Percentiles rank a stretch among this genome's conserved stretches.
phyloP scores from a whole-genome alignment of 2,797 vertebrate species.

The Aeoliscus strigatus region DNA sequence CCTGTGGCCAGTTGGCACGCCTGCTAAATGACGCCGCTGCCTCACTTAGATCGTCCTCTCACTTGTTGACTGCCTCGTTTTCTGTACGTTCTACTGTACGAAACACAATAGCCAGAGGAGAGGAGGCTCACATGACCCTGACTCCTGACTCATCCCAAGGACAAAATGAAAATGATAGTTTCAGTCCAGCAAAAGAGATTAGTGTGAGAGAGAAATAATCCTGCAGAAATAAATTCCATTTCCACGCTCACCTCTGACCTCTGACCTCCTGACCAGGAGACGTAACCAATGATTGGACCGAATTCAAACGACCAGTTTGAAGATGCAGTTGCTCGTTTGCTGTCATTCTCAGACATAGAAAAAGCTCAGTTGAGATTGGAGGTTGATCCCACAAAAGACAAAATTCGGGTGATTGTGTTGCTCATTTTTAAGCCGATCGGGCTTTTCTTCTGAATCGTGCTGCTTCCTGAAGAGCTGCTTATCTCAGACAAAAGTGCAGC shows the following conservation, averaged over 20 bases:
- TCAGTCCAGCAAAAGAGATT: constrained; percentile 4
- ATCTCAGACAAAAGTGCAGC: too few species aligned
- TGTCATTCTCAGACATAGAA: too few species aligned
- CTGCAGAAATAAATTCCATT: too few species aligned
- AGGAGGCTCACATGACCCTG: constrained; percentile 24
- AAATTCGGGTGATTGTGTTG: too few species aligned
- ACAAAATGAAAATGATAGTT: constrained; percentile 46
- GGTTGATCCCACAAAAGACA: too few species aligned
- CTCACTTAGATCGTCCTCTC: constrained; percentile 57
- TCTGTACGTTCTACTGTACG: constrained; percentile 45
- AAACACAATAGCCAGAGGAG: constrained; percentile 34
- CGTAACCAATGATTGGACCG: too few species aligned
- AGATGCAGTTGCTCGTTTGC: too few species aligned
- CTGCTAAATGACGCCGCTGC: constrained; percentile 65
- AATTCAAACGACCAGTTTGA: too few species aligned
- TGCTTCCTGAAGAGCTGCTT: too few species aligned
- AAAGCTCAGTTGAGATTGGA: too few species aligned
- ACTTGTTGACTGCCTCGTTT: constrained; percentile 58
- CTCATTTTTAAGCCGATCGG: too few species aligned
- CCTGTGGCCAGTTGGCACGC: constrained; percentile 69
- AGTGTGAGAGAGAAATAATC: constrained; percentile 3
- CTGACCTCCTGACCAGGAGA: not conserved
- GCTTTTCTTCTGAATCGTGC: too few species aligned
- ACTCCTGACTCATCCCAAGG: constrained; percentile 44
- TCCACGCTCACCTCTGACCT: not conserved